A percentile compares a stretch with the other conserved stretches of the same genome.
These are phyloP conservation scores for Corythoichthys haematopterus DNA, from an alignment of 2,113 vertebrate genomes.

Conservation along the genomic window DNA sequence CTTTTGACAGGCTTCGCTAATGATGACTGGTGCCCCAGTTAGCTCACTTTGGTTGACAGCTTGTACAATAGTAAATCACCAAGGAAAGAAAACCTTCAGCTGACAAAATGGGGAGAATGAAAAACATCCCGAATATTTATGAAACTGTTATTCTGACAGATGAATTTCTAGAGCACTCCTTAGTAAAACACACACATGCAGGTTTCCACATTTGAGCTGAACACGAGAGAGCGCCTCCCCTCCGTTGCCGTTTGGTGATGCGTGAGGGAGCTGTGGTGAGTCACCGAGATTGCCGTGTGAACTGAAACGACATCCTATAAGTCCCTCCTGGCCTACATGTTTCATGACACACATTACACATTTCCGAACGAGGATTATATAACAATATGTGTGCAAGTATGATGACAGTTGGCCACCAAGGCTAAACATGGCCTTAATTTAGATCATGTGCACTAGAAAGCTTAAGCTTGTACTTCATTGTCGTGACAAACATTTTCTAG, in stretches of 20 bases:
- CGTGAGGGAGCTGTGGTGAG: conserved; percentile 46
- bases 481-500: neutral
- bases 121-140: neutral
- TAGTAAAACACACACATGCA: conserved; percentile 4
- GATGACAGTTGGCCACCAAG: neutral
- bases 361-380: neutral
- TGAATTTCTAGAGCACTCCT: neutral
- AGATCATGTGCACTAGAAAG: neutral
- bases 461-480: neutral
- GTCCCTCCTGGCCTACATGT: conserved; percentile 48
- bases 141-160: neutral
- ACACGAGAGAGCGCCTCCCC: neutral
- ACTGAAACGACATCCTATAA: conserved; percentile 43
- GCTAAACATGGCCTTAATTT: neutral
- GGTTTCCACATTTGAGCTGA: conserved; percentile 29
- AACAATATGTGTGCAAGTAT: neutral
- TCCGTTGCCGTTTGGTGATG: conserved; percentile 25
- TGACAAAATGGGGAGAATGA: neutral
- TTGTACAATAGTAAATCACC: neutral
- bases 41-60: neutral
- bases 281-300: conserved; percentile 49
- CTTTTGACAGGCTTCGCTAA: neutral
- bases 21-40: conserved; percentile 3
- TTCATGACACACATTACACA: conserved; percentile 35
- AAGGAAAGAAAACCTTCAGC: neutral